A percentile compares a stretch with the other conserved stretches of the same genome.
phyloP scores from a whole-genome alignment of 1,140 invertebrate species.

The Ctenoplectra terminalis region DNA sequence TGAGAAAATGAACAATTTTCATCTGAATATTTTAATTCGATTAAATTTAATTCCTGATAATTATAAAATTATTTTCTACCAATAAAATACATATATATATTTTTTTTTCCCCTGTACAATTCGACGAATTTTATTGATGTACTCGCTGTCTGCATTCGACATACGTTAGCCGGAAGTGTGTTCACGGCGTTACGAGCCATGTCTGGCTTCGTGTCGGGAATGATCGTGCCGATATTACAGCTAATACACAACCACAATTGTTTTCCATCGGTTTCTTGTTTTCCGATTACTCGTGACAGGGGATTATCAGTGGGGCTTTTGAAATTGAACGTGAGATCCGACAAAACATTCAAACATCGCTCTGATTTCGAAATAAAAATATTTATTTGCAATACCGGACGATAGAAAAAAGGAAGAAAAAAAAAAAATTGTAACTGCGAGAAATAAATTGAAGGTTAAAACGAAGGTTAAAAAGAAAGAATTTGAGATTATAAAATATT shows the following conservation, averaged over 20 bases:
- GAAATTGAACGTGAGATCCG: not conserved
- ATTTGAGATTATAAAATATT: too few species aligned
- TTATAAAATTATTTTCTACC: too few species aligned
- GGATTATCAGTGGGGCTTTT: not conserved
- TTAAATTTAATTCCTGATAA: too few species aligned
- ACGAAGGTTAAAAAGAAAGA: too few species aligned
- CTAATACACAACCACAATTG: not conserved
- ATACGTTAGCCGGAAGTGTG: constrained; percentile 23
- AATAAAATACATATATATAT: too few species aligned
- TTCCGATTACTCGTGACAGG: not conserved
- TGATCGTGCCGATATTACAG: not conserved
- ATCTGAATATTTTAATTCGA: too few species aligned
- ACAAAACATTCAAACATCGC: not conserved
- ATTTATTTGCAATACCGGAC: too few species aligned
- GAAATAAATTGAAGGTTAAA: too few species aligned
- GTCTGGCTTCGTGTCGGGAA: constrained; percentile 31
- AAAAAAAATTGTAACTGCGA: too few species aligned
- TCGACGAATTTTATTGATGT: not conserved
- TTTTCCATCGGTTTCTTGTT: constrained; percentile 6
- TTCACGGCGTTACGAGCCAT: not conserved
- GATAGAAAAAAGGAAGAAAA: too few species aligned
- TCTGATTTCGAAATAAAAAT: not conserved
- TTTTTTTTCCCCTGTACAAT: too few species aligned
- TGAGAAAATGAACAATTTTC: too few species aligned
- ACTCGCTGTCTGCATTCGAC: not conserved